phyloP scores from a whole-genome alignment of 2,888 invertebrate species.

The Plagiodera versicolora region DNA sequence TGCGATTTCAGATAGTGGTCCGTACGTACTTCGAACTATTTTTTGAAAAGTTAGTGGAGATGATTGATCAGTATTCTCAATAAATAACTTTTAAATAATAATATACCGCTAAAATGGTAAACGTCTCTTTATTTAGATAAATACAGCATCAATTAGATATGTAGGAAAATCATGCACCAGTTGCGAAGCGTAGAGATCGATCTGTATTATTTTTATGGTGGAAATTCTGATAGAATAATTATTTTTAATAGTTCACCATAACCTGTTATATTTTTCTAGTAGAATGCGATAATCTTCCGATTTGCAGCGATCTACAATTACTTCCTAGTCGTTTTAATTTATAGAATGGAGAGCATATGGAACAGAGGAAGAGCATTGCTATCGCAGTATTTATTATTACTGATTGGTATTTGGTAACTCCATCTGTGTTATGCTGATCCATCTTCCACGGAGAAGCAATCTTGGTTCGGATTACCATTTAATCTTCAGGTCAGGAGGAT shows the following conservation, averaged over 20 bases:
- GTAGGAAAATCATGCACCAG: slow-evolving; percentile 19
- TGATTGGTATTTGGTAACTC: too few relatives aligned
- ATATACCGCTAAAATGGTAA: neutral
- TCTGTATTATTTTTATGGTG: slow-evolving; percentile 25
- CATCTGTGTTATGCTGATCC: too few relatives aligned
- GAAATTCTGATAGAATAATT: slow-evolving; percentile 19
- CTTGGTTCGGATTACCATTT: too few relatives aligned
- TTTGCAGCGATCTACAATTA: neutral
- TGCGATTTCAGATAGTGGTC: too few relatives aligned
- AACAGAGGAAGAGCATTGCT: too few relatives aligned
- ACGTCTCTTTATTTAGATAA: slow-evolving; percentile 5
- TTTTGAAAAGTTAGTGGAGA: too few relatives aligned
- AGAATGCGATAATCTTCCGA: neutral
- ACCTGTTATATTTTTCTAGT: neutral
- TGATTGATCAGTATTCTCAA: neutral
- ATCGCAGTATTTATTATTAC: too few relatives aligned
- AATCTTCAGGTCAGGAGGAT: too few relatives aligned
- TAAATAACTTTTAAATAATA: neutral
- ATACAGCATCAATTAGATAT: slow-evolving; percentile 6
- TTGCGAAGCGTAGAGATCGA: slow-evolving; percentile 23
- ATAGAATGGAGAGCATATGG: neutral
- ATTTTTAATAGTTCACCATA: slow-evolving; percentile 13
- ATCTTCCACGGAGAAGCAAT: too few relatives aligned
- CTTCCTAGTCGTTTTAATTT: neutral
- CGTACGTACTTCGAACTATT: too few relatives aligned